Evolutionary conservation across 2,113 vertebrate genomes (phyloP).

Genomic region (Centrocercus urophasianus): DNA sequence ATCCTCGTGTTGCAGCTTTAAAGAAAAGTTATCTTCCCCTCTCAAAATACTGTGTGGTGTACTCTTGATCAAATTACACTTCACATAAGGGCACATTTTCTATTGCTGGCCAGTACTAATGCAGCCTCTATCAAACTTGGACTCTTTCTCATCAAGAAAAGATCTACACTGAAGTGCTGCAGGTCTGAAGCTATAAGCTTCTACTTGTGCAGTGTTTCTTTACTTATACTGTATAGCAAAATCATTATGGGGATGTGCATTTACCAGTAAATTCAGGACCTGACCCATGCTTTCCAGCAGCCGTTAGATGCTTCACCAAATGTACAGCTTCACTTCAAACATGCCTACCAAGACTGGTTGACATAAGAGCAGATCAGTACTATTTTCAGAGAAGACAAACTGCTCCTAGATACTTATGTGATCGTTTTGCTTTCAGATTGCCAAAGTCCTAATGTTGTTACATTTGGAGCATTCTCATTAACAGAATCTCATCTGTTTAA

Average conservation of each 20-base stretch:
- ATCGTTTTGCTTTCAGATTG: neutral
- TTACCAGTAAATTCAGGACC: neutral
- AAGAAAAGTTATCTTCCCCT: neutral
- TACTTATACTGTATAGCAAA: neutral
- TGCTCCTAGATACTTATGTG: neutral
- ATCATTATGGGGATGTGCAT: rapidly evolving
- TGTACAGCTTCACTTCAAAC: neutral
- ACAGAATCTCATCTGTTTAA: neutral
- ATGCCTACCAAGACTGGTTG: neutral
- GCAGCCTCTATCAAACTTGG: neutral
- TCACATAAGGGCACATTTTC: neutral
- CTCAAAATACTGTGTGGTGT: neutral
- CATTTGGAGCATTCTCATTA: neutral
- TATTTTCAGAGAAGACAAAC: neutral
- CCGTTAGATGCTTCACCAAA: neutral
- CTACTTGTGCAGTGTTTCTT: neutral
- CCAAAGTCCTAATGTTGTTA: neutral
- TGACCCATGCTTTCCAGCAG: rapidly evolving
- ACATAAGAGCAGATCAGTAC: neutral
- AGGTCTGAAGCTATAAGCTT: neutral
- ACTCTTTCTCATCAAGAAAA: neutral
- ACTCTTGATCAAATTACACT: neutral
- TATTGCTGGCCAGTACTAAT: neutral
- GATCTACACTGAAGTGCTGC: neutral
- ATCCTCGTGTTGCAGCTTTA: neutral